Evolutionary conservation across 2,113 vertebrate genomes (phyloP).

Genomic region (Neodontobutis hainanensis): DNA sequence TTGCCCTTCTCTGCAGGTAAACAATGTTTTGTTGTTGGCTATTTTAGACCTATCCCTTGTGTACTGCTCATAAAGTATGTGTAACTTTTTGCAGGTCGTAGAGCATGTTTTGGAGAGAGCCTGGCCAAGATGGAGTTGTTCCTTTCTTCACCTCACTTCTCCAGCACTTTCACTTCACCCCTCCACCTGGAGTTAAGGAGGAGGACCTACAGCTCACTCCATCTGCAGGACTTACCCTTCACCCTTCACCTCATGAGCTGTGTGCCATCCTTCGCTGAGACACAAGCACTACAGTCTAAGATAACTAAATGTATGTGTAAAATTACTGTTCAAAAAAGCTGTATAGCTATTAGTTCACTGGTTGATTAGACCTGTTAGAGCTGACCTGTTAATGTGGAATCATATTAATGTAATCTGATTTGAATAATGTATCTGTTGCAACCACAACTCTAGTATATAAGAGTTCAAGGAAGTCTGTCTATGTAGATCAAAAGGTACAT

Average conservation of each 20-base stretch:
- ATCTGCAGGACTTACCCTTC: constrained; percentile 44
- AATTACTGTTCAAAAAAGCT: too few relatives aligned
- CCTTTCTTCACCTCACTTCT: constrained; percentile 74
- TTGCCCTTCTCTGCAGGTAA: constrained; percentile 77
- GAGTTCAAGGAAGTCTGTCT: too few relatives aligned
- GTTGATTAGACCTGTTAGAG: too few relatives aligned
- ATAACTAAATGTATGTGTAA: too few relatives aligned
- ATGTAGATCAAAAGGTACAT: too few relatives aligned
- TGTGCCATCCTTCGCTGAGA: constrained; percentile 55
- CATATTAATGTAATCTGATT: too few relatives aligned
- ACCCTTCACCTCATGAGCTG: constrained; percentile 58
- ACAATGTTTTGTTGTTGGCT: not conserved
- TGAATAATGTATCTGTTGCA: too few relatives aligned
- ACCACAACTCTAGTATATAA: too few relatives aligned
- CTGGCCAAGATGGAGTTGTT: constrained; percentile 77
- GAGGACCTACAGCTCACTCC: constrained; percentile 78
- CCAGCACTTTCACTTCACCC: constrained; percentile 79
- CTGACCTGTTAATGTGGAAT: too few relatives aligned
- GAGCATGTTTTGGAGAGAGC: constrained; percentile 76
- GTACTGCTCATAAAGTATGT: not conserved
- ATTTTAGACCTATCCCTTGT: not conserved
- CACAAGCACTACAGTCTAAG: too few relatives aligned
- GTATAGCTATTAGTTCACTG: too few relatives aligned
- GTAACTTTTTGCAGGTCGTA: constrained; percentile 61
- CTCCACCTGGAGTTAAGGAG: constrained; percentile 68